A percentile compares a stretch with the other conserved stretches of the same genome.
Evolutionary conservation across 2,797 vertebrate genomes (phyloP).

Genomic region (Melanotaenia maccullochi): DNA sequence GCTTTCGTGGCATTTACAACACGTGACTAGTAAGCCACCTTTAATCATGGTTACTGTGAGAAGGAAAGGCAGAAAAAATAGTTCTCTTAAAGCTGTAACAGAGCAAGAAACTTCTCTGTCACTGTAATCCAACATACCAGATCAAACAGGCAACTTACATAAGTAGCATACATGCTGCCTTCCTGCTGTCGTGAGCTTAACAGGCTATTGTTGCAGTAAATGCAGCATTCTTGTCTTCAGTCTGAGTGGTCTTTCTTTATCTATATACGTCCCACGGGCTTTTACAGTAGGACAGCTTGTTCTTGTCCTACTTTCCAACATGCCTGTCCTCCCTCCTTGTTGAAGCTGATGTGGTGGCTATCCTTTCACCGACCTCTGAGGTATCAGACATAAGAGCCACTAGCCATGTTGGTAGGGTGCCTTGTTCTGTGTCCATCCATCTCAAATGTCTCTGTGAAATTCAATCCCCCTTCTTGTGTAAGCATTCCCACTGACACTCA

Average conservation of each 20-base stretch:
- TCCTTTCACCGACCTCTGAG: constrained; percentile 47
- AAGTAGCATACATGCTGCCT: constrained; percentile 21
- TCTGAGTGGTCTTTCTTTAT: constrained; percentile 67
- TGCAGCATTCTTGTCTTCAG: constrained; percentile 48
- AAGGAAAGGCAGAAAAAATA: constrained; percentile 16
- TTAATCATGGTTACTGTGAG: constrained; percentile 20
- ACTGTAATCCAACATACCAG: constrained; percentile 21
- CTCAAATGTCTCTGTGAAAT: constrained; percentile 64
- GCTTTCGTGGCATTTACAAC: constrained; percentile 6
- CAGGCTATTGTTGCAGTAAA: constrained; percentile 44
- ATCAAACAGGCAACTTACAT: constrained; percentile 26
- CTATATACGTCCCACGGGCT: constrained; percentile 58
- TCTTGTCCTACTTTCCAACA: constrained; percentile 72
- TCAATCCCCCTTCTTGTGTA: constrained; percentile 48
- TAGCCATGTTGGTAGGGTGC: constrained; percentile 18
- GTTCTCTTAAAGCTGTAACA: constrained; percentile 30
- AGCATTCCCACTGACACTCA: constrained; percentile 43
- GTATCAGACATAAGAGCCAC: constrained; percentile 41
- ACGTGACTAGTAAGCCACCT: constrained; percentile 6
- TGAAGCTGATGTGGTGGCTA: constrained; percentile 55
- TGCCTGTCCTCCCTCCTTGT: constrained; percentile 54
- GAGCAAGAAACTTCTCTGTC: constrained; percentile 19
- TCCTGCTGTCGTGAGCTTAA: constrained; percentile 35
- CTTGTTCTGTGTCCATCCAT: constrained; percentile 56
- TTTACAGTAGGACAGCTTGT: constrained; percentile 73